Percentiles rank a stretch among this genome's conserved stretches.
Conservation (phyloP, 2,888 invertebrate genomes). For the Frankliniella fusca region DNA sequence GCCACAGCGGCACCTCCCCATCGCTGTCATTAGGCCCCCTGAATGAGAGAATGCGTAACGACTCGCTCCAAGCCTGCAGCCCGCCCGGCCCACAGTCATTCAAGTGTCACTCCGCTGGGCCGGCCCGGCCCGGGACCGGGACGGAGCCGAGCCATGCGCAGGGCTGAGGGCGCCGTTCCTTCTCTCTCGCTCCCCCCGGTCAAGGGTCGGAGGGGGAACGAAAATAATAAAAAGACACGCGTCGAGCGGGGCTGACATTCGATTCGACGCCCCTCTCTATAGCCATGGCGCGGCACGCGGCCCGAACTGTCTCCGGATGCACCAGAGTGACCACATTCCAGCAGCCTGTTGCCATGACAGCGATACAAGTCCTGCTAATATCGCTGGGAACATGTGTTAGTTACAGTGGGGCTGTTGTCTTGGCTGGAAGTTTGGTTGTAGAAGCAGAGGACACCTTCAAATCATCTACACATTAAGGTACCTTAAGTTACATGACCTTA, state of each 20-base stretch:
- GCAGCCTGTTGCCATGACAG: neutral
- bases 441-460: no score
- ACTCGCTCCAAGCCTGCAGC: neutral
- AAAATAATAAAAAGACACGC: neutral
- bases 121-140: neutral
- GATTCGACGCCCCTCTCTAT: neutral
- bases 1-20: neutral
- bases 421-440: no score
- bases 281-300: neutral
- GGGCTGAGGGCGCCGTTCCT: neutral
- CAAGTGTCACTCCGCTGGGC: neutral
- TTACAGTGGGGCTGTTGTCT: no score
- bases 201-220: neutral
- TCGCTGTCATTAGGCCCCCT: no score
- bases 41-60: neutral
- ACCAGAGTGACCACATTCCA: neutral
- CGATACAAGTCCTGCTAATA: neutral
- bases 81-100: neutral
- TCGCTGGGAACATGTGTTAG: no score
- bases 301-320: neutral
- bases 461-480: no score
- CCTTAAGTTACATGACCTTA: no score
- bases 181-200: neutral
- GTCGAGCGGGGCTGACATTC: neutral
- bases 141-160: neutral